Evolutionary conservation across 2,797 vertebrate species (phyloP).

Genomic region (Sebastes reedi): DNA sequence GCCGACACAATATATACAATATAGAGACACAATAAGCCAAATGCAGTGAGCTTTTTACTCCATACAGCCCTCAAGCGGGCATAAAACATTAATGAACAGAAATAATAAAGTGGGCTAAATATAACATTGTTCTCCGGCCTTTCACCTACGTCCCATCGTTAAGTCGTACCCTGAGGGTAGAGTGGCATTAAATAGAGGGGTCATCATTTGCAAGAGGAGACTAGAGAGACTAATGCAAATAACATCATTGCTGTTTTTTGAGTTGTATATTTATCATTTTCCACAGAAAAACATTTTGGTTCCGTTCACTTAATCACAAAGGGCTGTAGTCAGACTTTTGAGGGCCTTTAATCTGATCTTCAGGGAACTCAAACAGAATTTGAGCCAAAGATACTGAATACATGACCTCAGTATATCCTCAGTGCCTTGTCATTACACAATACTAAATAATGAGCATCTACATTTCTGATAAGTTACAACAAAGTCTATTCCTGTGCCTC

Average conservation of each 20-base stretch:
- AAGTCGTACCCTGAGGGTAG: conserved; percentile 23
- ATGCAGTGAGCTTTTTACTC: neutral
- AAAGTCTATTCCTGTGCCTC: neutral
- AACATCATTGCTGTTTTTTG: neutral
- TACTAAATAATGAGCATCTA: neutral
- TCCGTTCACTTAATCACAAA: neutral
- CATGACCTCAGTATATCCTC: neutral
- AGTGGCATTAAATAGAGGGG: conserved; percentile 15
- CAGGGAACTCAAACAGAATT: neutral
- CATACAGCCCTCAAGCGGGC: conserved; percentile 13
- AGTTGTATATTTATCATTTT: neutral
- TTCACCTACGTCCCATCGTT: conserved; percentile 32
- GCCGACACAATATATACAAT: conserved; percentile 8
- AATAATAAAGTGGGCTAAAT: conserved; percentile 56
- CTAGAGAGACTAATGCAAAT: neutral
- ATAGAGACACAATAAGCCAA: conserved; percentile 1
- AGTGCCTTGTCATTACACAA: neutral
- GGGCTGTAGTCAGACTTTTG: neutral
- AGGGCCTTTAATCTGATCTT: neutral
- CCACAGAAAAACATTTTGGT: neutral
- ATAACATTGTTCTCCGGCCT: conserved; percentile 37
- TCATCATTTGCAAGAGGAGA: conserved; percentile 2
- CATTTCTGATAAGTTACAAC: neutral
- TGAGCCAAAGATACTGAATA: neutral
- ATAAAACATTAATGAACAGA: conserved; percentile 48